phyloP scores from a whole-genome alignment of 2,797 vertebrate species.

The Acridotheres tristis region DNA sequence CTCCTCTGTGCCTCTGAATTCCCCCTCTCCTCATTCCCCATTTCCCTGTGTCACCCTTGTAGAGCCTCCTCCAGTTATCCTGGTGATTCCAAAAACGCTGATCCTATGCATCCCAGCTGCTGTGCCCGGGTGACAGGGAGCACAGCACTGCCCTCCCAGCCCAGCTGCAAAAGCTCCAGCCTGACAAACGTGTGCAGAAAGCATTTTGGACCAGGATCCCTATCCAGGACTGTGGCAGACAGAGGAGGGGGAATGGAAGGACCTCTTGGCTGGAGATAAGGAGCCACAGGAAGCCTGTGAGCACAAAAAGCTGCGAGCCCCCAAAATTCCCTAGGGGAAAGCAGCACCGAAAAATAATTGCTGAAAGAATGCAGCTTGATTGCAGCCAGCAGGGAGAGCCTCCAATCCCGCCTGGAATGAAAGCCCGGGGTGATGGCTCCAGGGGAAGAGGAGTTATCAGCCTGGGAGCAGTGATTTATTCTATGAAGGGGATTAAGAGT shows the following conservation, averaged over 20 bases:
- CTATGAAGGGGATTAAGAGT: constrained; percentile 57
- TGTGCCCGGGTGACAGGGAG: background rate
- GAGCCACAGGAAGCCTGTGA: constrained; percentile 31
- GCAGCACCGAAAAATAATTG: constrained; percentile 62
- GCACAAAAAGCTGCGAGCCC: constrained; percentile 21
- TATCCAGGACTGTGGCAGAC: constrained; percentile 35
- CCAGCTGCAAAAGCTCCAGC: constrained; percentile 58
- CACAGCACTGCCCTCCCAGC: background rate
- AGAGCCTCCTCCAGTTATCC: constrained; percentile 26
- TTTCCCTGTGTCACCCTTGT: background rate
- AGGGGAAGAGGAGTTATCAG: constrained; percentile 67
- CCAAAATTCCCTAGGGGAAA: constrained; percentile 47
- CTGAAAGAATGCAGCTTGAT: constrained; percentile 70
- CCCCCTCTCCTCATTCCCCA: background rate
- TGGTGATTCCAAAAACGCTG: constrained; percentile 22
- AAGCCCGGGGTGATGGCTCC: constrained; percentile 52
- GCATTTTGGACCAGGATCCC: constrained; percentile 51
- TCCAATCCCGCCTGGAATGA: constrained; percentile 58
- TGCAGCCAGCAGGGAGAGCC: constrained; percentile 65
- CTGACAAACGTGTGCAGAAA: constrained; percentile 51
- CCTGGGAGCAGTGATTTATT: constrained; percentile 62
- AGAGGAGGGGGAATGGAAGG: constrained; percentile 28
- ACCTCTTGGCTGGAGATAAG: constrained; percentile 63
- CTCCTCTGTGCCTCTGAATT: background rate
- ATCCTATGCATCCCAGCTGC: constrained; percentile 18